Base-by-base conservation (phyloP, 2,113 vertebrate species). In the Proteles cristata region DNA sequence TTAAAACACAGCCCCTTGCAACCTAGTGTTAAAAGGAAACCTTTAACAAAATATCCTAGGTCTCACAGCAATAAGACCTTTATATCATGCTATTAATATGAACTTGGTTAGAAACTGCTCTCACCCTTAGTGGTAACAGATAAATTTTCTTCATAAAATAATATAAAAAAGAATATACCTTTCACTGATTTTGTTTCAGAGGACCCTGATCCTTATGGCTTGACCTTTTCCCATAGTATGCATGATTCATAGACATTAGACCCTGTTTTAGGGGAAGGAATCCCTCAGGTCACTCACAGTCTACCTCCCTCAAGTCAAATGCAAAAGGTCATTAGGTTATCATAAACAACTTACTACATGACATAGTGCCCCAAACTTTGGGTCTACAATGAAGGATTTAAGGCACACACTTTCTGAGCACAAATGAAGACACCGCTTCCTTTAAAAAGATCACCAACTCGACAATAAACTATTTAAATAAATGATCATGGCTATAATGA, bases 401-500 rank as follows among this genome's bases (percentile, higher is more conserved):
- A 97, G 97, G 96, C 97, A 97, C 76, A 91, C 35, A 48, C 6
- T 80, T 94, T 79, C 48, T 90, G 43, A 97, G 33, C 23, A 95
- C n/a, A 91, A 88, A 58, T 58, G 58, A 96, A 93, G 31, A 53
- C 69, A 71, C 0, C 35, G 4, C 33, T 77, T 80, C 25, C 6
- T 92, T 80, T 79, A 50, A 93, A 94, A 94, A 69, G 16, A 92
- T 69, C 39, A 39, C 39, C 39, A 39, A 39, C 39, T 39, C 4
- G 39, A 39, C 39, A 39, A 39, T 39, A 39, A 39, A 39, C 39
- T 39, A 39, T 39, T 39, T 39, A 39, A 39, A 39, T 43, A 93
- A 94, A 94, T 63, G 16, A 92, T 69, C 11, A 95, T 19, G 74
- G 68, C 19, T 81, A 71, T 71, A 45, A 96, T 33, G 14, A 88